A percentile compares a stretch with the other conserved stretches of the same genome.
Evolutionary conservation across 2,797 vertebrate genomes (phyloP).

Genomic region (Microctenopoma steveboyesi): DNA sequence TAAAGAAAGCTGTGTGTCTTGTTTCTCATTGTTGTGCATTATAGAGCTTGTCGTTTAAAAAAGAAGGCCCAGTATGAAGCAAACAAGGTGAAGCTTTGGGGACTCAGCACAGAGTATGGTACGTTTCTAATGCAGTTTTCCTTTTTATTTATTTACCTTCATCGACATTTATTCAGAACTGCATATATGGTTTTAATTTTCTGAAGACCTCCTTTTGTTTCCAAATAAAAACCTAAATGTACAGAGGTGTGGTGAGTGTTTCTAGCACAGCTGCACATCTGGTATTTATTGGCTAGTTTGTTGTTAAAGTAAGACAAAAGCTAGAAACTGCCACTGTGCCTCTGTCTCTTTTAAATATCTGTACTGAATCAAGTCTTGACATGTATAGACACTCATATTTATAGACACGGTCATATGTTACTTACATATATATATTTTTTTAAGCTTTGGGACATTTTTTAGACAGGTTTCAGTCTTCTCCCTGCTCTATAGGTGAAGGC

Average conservation of each 20-base stretch:
- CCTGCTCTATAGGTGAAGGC: background rate
- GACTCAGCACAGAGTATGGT: slow-evolving; percentile 99
- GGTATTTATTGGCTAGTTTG: no score
- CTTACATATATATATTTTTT: background rate
- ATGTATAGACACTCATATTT: no score
- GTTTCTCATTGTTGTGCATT: slow-evolving; percentile 41
- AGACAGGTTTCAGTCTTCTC: no score
- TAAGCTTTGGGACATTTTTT: background rate
- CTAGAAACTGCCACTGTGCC: no score
- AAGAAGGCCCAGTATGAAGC: slow-evolving; percentile 99
- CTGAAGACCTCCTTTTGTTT: background rate
- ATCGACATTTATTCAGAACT: background rate
- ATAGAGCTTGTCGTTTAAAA: slow-evolving; percentile 97
- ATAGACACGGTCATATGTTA: no score
- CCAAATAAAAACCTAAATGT: background rate
- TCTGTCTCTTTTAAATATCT: no score
- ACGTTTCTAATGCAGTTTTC: slow-evolving; percentile 46
- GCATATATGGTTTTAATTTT: background rate
- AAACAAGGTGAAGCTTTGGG: slow-evolving; percentile 99
- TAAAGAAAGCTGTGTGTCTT: background rate
- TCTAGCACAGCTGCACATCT: no score
- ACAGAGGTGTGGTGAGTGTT: no score
- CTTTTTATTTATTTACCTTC: background rate
- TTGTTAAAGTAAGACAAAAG: no score
- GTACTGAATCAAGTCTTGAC: no score